Conservation (phyloP, 1,140 invertebrate genomes). For the Calephelis nemesis region DNA sequence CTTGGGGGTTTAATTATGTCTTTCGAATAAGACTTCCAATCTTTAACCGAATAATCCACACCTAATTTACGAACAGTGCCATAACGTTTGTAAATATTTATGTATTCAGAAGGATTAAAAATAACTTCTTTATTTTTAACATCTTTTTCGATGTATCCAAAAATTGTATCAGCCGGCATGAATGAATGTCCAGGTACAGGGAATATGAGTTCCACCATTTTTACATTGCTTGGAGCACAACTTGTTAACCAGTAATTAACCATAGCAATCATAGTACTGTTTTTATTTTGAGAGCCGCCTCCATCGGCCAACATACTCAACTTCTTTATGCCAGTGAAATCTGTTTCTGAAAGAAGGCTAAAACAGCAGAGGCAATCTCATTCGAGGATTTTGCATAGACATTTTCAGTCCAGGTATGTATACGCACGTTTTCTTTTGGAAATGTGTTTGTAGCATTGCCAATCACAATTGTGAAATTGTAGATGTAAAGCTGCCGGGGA, state of each 20-base stretch:
- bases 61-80: conserved; percentile 11
- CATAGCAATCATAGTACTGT: conserved; percentile 13
- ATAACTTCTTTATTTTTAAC: conserved; percentile 24
- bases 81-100: conserved; percentile 14
- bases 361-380: conserved; percentile 20
- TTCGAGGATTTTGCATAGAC: conserved; percentile 14
- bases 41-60: conserved; percentile 10
- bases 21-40: conserved; percentile 19
- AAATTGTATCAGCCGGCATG: conserved; percentile 17
- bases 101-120: conserved; percentile 13
- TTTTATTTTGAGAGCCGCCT: conserved; percentile 19
- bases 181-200: conserved; percentile 22
- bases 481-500: conserved; percentile 12
- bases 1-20: conserved; percentile 12
- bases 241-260: conserved; percentile 13
- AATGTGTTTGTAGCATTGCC: conserved; percentile 4
- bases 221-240: conserved; percentile 4
- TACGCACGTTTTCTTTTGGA: conserved; percentile 6
- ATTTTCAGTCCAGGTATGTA: conserved; percentile 9
- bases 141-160: conserved; percentile 17
- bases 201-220: conserved; percentile 19
- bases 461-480: conserved; percentile 19
- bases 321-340: background rate
- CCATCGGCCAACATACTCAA: background rate
- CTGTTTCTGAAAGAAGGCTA: background rate